These are phyloP conservation scores for Trimorus sp. DNA, from an alignment of 2,888 invertebrate genomes.

Conservation along the genomic window DNA sequence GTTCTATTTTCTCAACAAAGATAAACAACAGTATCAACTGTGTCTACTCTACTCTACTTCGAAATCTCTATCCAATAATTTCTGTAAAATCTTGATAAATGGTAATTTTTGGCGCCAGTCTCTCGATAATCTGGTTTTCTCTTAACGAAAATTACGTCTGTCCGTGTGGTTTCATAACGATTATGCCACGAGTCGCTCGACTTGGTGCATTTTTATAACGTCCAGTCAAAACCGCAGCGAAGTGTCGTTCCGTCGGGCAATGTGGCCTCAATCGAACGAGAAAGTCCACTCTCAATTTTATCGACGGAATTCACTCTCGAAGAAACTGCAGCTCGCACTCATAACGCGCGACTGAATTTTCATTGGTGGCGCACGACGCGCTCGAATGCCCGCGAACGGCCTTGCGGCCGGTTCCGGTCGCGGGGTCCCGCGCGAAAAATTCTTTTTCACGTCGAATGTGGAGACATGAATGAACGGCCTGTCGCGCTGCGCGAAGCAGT, in stretches of 20 bases:
- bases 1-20: too few species aligned
- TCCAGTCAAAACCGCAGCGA: slow-evolving; percentile 51
- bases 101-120: too few species aligned
- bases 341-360: slow-evolving; percentile 67
- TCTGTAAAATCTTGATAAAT: too few species aligned
- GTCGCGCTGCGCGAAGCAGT: slow-evolving; percentile 7
- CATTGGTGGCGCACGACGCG: slow-evolving; percentile 68
- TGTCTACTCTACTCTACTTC: too few species aligned
- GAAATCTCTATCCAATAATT: too few species aligned
- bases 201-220: not conserved
- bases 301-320: slow-evolving; percentile 73
- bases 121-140: too few species aligned
- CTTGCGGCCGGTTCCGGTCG: slow-evolving; percentile 69
- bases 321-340: slow-evolving; percentile 59
- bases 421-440: slow-evolving; percentile 45
- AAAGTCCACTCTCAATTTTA: slow-evolving; percentile 75
- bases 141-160: too few species aligned
- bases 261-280: slow-evolving; percentile 63
- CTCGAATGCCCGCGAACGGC: slow-evolving; percentile 73
- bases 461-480: slow-evolving; percentile 51
- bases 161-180: too few species aligned
- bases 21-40: too few species aligned
- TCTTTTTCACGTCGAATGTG: slow-evolving; percentile 41
- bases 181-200: too few species aligned
- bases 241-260: slow-evolving; percentile 58